Conservation (phyloP, 2,888 invertebrate species). For the Agonum fuliginosum region DNA sequence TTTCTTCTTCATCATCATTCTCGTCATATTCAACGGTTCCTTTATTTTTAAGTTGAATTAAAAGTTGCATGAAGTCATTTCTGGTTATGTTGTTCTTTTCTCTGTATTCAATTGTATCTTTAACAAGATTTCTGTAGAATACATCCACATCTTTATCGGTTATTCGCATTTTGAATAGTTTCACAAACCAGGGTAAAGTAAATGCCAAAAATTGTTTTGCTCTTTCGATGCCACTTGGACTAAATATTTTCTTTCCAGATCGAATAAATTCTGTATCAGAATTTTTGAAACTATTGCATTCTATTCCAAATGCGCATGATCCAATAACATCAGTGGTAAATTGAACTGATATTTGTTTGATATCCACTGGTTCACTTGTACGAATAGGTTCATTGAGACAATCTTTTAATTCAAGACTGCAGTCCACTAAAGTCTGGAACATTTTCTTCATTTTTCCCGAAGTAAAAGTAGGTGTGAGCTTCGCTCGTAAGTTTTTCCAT, state of each 20-base stretch:
- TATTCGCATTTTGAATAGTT: conserved; percentile 41
- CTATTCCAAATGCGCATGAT: conserved; percentile 54
- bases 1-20: conserved; percentile 34
- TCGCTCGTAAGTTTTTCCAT: too few relatives aligned
- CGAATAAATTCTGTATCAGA: conserved; percentile 39
- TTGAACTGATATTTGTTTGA: conserved; percentile 31
- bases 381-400: conserved; percentile 68
- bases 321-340: conserved; percentile 53
- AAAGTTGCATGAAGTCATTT: conserved; percentile 74
- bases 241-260: conserved; percentile 22
- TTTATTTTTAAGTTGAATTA: conserved; percentile 71
- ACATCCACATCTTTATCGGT: conserved; percentile 48
- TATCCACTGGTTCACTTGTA: conserved; percentile 32
- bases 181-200: conserved; percentile 33
- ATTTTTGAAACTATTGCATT: too few relatives aligned
- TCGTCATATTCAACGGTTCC: conserved; percentile 62
- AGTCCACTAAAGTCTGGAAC: too few relatives aligned
- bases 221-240: not conserved
- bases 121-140: conserved; percentile 65
- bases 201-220: conserved; percentile 36
- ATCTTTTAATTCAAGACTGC: conserved; percentile 73
- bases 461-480: too few relatives aligned
- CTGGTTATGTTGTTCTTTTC: conserved; percentile 68
- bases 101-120: conserved; percentile 70
- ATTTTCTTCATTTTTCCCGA: too few relatives aligned